phyloP scores from a whole-genome alignment of 2,888 invertebrate species.

The Agelastica alni region DNA sequence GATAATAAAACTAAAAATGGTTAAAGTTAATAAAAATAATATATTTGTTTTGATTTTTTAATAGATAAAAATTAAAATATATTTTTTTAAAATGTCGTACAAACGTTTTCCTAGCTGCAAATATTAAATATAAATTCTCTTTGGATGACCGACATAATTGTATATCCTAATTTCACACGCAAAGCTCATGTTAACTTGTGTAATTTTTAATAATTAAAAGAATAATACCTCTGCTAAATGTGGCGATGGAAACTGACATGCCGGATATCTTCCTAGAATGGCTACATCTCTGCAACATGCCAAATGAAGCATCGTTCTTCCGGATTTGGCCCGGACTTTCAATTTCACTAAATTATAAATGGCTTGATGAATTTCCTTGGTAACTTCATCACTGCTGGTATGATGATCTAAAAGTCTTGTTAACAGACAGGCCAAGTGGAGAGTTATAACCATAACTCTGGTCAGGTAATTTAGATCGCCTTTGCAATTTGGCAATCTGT shows the following conservation, averaged over 20 bases:
- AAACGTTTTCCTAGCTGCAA: too few relatives aligned
- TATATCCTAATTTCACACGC: too few relatives aligned
- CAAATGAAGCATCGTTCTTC: slow-evolving; percentile 77
- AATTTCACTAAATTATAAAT: slow-evolving; percentile 79
- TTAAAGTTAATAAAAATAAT: too few relatives aligned
- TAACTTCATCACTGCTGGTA: slow-evolving; percentile 47
- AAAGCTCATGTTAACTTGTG: too few relatives aligned
- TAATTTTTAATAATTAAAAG: too few relatives aligned
- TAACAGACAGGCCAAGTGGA: slow-evolving; percentile 81
- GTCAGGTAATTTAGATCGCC: slow-evolving; percentile 79
- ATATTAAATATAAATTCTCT: too few relatives aligned
- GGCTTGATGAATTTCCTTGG: slow-evolving; percentile 69
- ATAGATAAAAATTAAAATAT: too few relatives aligned
- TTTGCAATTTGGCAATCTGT: slow-evolving; percentile 66
- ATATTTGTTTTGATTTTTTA: too few relatives aligned
- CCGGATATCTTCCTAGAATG: slow-evolving; percentile 68
- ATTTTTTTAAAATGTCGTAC: too few relatives aligned
- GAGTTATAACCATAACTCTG: slow-evolving; percentile 81
- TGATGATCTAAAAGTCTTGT: slow-evolving; percentile 65
- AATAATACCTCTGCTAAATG: slow-evolving; percentile 69
- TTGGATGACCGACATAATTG: too few relatives aligned
- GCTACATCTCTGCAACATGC: slow-evolving; percentile 81
- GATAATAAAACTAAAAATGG: too few relatives aligned
- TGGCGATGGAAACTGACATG: slow-evolving; percentile 71
- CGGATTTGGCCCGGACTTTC: slow-evolving; percentile 65